phyloP scores from a whole-genome alignment of 2,113 vertebrate species.

The Oryzias javanicus region DNA sequence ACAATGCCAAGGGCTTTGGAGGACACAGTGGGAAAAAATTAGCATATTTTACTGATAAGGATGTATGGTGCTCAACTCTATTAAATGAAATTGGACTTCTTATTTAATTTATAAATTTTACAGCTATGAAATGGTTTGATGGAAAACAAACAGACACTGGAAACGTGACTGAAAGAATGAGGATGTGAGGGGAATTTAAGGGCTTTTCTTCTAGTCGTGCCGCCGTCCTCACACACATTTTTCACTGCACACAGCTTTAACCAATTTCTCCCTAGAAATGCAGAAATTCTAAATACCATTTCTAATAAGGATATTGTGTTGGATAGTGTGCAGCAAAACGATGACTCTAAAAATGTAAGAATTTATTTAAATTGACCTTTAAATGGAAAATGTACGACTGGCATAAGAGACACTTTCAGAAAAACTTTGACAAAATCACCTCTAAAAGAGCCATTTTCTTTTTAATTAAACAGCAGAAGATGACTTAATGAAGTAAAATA shows the following conservation, averaged over 20 bases:
- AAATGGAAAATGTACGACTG: too few species aligned
- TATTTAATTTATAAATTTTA: conserved; percentile 58
- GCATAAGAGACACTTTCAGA: too few species aligned
- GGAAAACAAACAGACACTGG: conserved; percentile 54
- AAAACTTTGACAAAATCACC: too few species aligned
- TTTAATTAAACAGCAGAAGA: too few species aligned
- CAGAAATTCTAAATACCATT: background rate
- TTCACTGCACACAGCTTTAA: background rate
- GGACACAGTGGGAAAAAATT: conserved; percentile 46
- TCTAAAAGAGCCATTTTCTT: too few species aligned
- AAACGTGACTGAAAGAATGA: conserved; percentile 4
- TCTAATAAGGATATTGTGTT: background rate
- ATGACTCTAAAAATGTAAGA: too few species aligned
- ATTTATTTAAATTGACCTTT: too few species aligned
- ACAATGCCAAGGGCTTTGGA: conserved; percentile 32
- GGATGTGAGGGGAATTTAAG: background rate
- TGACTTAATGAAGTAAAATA: background rate
- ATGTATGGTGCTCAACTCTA: conserved; percentile 54
- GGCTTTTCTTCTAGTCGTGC: background rate
- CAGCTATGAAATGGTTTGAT: conserved; percentile 20
- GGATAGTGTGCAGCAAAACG: too few species aligned
- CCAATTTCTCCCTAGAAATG: background rate
- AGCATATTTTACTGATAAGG: conserved; percentile 63
- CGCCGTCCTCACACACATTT: background rate
- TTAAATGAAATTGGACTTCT: conserved; percentile 60